These are phyloP conservation scores for Mycetomoellerius zeteki DNA, from an alignment of 1,140 invertebrate genomes.

Conservation along the genomic window DNA sequence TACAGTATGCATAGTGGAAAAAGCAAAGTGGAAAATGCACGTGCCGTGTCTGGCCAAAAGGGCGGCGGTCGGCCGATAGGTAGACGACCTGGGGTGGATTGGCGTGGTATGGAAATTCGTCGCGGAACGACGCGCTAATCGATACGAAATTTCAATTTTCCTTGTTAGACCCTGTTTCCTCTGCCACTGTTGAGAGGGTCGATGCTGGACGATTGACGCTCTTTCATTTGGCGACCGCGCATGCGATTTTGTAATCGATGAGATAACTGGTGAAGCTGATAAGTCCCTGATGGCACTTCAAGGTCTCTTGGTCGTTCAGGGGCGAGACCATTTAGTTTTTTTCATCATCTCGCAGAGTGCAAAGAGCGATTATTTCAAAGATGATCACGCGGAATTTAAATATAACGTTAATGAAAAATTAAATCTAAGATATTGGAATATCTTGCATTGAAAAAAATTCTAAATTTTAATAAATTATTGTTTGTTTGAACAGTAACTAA, in stretches of 20 bases:
- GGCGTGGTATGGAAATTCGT: constrained; percentile 57
- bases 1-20: background rate
- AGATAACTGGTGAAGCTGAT: constrained; percentile 12
- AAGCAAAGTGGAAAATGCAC: constrained; percentile 32
- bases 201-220: constrained; percentile 33
- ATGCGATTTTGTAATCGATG: constrained; percentile 27
- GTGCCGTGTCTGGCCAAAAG: constrained; percentile 29
- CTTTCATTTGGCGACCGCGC: constrained; percentile 32
- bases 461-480: too few species aligned
- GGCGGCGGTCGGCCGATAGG: constrained; percentile 61
- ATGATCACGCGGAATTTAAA: background rate
- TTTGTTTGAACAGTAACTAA: too few species aligned
- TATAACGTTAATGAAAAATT: background rate
- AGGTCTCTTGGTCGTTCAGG: background rate
- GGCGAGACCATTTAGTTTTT: background rate
- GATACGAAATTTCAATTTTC: constrained; percentile 78
- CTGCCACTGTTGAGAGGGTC: background rate
- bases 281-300: constrained; percentile 25
- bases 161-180: constrained; percentile 25
- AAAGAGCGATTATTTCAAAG: constrained; percentile 12
- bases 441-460: background rate
- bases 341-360: background rate
- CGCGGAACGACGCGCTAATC: constrained; percentile 66
- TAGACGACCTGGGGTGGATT: constrained; percentile 58
- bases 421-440: background rate